phyloP scores from a whole-genome alignment of 2,113 vertebrate species.

The Psilopogon haemacephalus region DNA sequence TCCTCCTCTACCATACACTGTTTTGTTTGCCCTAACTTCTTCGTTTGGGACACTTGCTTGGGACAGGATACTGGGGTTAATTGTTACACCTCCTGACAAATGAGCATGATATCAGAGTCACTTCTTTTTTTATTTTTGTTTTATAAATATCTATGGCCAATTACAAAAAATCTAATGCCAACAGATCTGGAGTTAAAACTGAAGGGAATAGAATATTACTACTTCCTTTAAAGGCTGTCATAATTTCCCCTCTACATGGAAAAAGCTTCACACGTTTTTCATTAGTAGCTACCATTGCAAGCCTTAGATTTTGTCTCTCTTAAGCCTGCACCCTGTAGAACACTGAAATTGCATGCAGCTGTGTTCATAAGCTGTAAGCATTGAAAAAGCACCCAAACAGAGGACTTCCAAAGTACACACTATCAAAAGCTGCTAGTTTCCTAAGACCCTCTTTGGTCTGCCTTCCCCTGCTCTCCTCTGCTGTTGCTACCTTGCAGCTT shows the following conservation, averaged over 20 bases:
- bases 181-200: not conserved
- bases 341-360: not conserved
- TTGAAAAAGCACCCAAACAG: slow-evolving; percentile 3
- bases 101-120: not conserved
- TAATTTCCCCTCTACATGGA: not conserved
- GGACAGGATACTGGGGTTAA: not conserved
- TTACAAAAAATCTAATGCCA: too few relatives aligned
- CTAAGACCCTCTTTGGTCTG: not conserved
- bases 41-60: not conserved
- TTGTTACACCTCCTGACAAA: not conserved
- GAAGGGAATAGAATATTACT: not conserved
- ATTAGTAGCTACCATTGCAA: not conserved
- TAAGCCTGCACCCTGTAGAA: not conserved
- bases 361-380: not conserved
- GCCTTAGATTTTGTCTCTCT: not conserved
- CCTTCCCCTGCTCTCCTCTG: slow-evolving; percentile 56
- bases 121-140: slow-evolving; percentile 8
- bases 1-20: accelerated
- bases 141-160: not conserved
- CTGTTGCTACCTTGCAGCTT: slow-evolving; percentile 69
- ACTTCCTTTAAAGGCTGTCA: not conserved
- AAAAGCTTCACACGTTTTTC: not conserved
- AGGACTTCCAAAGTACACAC: not conserved
- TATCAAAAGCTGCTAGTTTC: slow-evolving; percentile 15
- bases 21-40: not conserved